Evolutionary conservation across 1,140 invertebrate species (phyloP).

Genomic region (Thaumetopoea pityocampa): DNA sequence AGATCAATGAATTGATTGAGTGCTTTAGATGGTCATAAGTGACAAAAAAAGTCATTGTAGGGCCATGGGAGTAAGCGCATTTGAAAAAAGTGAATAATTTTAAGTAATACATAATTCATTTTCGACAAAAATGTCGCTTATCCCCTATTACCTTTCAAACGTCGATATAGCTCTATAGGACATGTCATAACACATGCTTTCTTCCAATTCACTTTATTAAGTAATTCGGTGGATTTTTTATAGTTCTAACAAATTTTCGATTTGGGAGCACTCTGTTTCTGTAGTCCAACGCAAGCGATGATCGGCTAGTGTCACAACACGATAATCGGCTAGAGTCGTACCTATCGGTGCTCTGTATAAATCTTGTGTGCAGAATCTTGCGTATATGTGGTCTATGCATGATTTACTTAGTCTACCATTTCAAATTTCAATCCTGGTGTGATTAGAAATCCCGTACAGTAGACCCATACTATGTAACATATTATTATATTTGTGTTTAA

Average conservation of each 20-base stretch:
- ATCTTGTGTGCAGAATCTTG: slow-evolving; percentile 18
- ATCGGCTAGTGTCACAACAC: not conserved
- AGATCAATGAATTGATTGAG: no score
- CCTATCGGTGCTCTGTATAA: slow-evolving; percentile 18
- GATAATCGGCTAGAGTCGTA: slow-evolving; percentile 7
- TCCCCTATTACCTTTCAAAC: no score
- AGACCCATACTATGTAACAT: slow-evolving; percentile 18
- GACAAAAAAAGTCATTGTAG: no score
- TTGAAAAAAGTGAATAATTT: no score
- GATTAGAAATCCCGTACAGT: slow-evolving; percentile 18
- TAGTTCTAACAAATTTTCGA: not conserved
- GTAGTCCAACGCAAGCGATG: not conserved
- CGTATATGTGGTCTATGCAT: slow-evolving; percentile 23
- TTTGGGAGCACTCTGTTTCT: not conserved
- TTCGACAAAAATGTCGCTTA: no score
- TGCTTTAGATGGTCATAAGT: no score
- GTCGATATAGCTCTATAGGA: not conserved
- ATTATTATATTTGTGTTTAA: no score
- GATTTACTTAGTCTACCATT: slow-evolving; percentile 20
- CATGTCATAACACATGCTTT: not conserved
- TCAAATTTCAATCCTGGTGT: slow-evolving; percentile 19
- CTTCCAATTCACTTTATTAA: not conserved
- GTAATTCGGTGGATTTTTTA: not conserved
- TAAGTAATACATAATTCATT: no score
- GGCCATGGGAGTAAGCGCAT: no score